Base-by-base conservation (phyloP, 2,113 vertebrate genomes). In the Tursiops truncatus region DNA sequence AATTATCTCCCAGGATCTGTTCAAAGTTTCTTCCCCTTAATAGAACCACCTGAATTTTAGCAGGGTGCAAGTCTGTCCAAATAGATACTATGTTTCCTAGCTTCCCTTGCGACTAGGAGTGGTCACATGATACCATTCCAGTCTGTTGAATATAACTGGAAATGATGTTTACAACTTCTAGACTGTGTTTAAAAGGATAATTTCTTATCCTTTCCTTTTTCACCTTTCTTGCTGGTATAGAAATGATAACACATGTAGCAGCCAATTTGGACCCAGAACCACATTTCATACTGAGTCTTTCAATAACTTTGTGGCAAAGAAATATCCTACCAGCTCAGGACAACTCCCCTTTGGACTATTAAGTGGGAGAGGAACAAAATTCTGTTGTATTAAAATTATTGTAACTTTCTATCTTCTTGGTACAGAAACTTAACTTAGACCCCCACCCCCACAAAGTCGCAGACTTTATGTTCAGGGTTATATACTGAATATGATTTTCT, bases 211-310 rank as follows among this genome's bases (percentile, higher is more conserved):
- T 77, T 62, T 36, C 4, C 26, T 58, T 36, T 23, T 23, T 1
- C 5, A 13, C 14, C 20, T n/a, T 65, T 56, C 1, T 36, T 53
- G 11, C 25, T 74, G 17, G 8, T 25, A n/a, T 20, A 62, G 18
- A 86, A 80, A 58, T 50, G 26, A 26, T 9, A 62, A 25, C 1
- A 67, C 4, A 0, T 31, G 28, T 8, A 67, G 8, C 1, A 53
- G 25, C 26, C 1, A 67, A 2, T 11, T 33, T 89, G 33, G 20
- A 47, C 5, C 0, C 1, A 63, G 41, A 7, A 21, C 23, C 14
- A n/a, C 6, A 1, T 91, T 79, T 76, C 17, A n/a, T 41, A 2
- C 3, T n/a, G 26, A 58, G 14, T 41, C 5, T 28, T 81, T 92
- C 21, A 21, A 2, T 70, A 11, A 14, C 44, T 92, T 89, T 53